phyloP scores from a whole-genome alignment of 2,888 invertebrate genomes.

The Hyposoter didymator region DNA sequence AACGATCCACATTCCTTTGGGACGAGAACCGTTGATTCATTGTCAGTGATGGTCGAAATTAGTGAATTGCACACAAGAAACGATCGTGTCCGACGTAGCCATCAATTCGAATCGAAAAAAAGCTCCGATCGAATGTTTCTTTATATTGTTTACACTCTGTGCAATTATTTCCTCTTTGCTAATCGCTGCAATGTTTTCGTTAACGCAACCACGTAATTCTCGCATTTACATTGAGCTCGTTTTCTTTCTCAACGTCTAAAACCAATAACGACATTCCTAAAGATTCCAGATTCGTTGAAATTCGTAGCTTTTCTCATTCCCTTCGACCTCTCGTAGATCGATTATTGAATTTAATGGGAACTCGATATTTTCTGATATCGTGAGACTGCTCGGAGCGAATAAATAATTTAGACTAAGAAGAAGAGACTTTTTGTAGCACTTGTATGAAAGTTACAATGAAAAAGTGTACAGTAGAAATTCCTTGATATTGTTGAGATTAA shows the following conservation, averaged over 20 bases:
- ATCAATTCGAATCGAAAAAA: constrained; percentile 23
- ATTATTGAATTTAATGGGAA: background rate
- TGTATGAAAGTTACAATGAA: constrained; percentile 62
- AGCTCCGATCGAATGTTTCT: background rate
- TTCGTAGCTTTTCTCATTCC: constrained; percentile 18
- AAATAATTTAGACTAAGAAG: constrained; percentile 42
- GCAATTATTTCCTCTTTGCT: background rate
- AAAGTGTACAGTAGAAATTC: constrained; percentile 65
- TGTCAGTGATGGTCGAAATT: background rate
- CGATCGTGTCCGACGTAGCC: background rate
- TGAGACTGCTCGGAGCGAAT: constrained; percentile 28
- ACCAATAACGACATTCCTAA: constrained; percentile 61
- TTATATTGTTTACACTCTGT: background rate
- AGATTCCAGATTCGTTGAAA: constrained; percentile 54
- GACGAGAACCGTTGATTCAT: background rate
- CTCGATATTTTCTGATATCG: constrained; percentile 32
- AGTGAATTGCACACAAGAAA: background rate
- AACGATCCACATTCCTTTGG: constrained; percentile 12
- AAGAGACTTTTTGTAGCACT: constrained; percentile 60
- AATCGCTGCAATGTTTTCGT: background rate
- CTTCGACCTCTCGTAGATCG: constrained; percentile 30
- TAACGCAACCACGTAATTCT: constrained; percentile 18
- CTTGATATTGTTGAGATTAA: constrained; percentile 26
- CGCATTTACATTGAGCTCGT: constrained; percentile 43
- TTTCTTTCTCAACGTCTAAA: constrained; percentile 41